Conservation (phyloP, 2,888 invertebrate genomes). For the Copidosoma aretas region DNA sequence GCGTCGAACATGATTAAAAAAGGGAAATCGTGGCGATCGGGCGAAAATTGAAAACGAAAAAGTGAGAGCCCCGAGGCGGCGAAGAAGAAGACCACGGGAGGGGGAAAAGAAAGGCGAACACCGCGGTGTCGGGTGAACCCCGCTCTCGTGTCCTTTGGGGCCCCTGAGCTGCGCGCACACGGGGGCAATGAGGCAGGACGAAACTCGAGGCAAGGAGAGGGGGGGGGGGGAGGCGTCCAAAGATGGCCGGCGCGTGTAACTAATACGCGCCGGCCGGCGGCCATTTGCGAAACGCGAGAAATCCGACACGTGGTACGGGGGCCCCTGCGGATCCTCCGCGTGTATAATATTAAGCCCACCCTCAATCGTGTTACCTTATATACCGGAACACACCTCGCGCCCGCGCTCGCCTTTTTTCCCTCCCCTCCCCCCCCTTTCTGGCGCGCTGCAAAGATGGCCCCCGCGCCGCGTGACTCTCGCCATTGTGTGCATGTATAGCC, state of each 20-base stretch:
- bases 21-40: too few species aligned
- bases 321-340: slow-evolving; percentile 60
- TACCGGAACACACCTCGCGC: slow-evolving; percentile 51
- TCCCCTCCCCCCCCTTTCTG: slow-evolving; percentile 43
- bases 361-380: slow-evolving; percentile 63
- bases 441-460: slow-evolving; percentile 42
- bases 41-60: not conserved
- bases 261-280: slow-evolving; percentile 56
- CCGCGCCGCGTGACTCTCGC: slow-evolving; percentile 22
- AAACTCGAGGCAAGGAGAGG: slow-evolving; percentile 43
- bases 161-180: not conserved
- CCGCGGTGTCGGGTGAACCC: slow-evolving; percentile 36
- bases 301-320: slow-evolving; percentile 59
- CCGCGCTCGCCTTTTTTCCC: slow-evolving; percentile 25
- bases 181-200: slow-evolving; percentile 39
- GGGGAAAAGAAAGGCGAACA: slow-evolving; percentile 14
- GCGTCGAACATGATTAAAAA: too few species aligned
- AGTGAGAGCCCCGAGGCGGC: not conserved
- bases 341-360: slow-evolving; percentile 62
- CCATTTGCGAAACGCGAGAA: slow-evolving; percentile 59
- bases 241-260: slow-evolving; percentile 59
- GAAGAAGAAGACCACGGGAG: slow-evolving; percentile 10
- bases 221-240: slow-evolving; percentile 44
- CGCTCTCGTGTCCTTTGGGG: not conserved
- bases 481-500: slow-evolving; percentile 11